Base-by-base conservation (phyloP, 2,797 vertebrate genomes). In the Poeciliopsis gracilis region DNA sequence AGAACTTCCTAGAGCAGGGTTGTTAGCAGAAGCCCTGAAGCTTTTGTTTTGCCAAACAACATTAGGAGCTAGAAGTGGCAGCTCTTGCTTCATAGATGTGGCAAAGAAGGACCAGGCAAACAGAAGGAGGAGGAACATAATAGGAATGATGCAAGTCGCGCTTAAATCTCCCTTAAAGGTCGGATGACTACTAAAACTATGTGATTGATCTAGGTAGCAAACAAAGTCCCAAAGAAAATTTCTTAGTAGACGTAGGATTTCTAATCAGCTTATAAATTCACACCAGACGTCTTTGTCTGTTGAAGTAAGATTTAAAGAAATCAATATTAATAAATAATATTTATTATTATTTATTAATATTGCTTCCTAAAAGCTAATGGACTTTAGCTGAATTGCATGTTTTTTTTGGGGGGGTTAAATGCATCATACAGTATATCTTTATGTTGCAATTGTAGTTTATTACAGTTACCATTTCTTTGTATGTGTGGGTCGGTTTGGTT, bases 31-130 rank as follows among this genome's bases (percentile, higher is more conserved):
- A 89, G 90, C 80, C 81, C 89, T 81, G 87, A 79, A 76, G 91
- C 90, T 89, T 92, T 92, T 91, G 91, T 94, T 94, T 88, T 94
- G 92, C 90, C 93, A 95, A 93, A 92, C 94, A 93, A 90, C 92
- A 90, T 95, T 93, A 95, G 92, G 90, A 91, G 91, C 86, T 91
- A 91, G 90, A 89, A 88, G 90, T 93, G 92, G 92, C 92, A 93
- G 88, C 87, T 87, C 90, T 87, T 72, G 92, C 89, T 90, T 89
- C 88, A 43, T 84, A 88, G 90, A 91, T 92, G 91, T 92, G 91
- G 89, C 88, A 88, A 83, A 81, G 86, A 89, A 84, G 89, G 89
- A 89, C 82, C 83, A 73, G 87, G 92, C 90, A 89, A 91, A 92
- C 81, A 86, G 80, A 77, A 83, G 80, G 86, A 90, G 75, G 75